A percentile compares a stretch with the other conserved stretches of the same genome.
These are phyloP conservation scores for Phanerotoma sp. DNA, from an alignment of 2,888 invertebrate genomes.

Conservation along the genomic window DNA sequence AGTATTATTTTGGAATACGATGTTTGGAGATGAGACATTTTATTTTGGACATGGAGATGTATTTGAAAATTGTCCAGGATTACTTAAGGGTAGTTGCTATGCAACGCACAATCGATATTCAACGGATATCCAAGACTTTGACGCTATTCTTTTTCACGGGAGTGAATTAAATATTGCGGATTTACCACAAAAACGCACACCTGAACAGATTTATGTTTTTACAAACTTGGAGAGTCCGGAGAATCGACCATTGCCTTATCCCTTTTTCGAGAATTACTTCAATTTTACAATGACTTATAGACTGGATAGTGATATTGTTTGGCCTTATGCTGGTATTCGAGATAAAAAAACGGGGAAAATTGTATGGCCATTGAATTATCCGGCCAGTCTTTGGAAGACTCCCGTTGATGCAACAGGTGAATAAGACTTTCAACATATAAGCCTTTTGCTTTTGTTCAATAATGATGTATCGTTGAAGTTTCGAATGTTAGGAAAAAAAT, in stretches of 20 bases:
- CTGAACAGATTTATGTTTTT: constrained; percentile 60
- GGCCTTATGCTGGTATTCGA: constrained; percentile 55
- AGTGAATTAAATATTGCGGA: constrained; percentile 46
- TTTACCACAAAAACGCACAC: constrained; percentile 51
- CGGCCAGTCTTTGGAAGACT: constrained; percentile 31
- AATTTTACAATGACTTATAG: constrained; percentile 64
- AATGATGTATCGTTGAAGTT: too few relatives aligned
- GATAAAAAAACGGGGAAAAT: constrained; percentile 41
- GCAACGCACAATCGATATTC: constrained; percentile 53
- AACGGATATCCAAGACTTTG: constrained; percentile 55
- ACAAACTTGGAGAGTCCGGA: constrained; percentile 58
- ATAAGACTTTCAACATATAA: not conserved
- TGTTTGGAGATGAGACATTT: constrained; percentile 43
- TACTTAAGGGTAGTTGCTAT: constrained; percentile 57
- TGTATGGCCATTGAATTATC: constrained; percentile 36
- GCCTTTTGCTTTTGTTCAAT: too few relatives aligned
- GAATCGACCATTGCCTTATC: constrained; percentile 37
- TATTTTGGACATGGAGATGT: constrained; percentile 40
- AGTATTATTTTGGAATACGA: constrained; percentile 48
- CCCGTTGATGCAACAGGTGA: constrained; percentile 36
- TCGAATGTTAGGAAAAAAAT: too few relatives aligned
- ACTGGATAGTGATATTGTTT: constrained; percentile 59
- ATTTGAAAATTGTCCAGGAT: constrained; percentile 41
- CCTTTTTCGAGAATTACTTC: constrained; percentile 49
- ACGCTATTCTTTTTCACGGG: constrained; percentile 62